Percentiles rank a stretch among this genome's conserved stretches.
These are phyloP conservation scores for Mythimna impura DNA, from an alignment of 2,888 invertebrate genomes.

Conservation along the genomic window DNA sequence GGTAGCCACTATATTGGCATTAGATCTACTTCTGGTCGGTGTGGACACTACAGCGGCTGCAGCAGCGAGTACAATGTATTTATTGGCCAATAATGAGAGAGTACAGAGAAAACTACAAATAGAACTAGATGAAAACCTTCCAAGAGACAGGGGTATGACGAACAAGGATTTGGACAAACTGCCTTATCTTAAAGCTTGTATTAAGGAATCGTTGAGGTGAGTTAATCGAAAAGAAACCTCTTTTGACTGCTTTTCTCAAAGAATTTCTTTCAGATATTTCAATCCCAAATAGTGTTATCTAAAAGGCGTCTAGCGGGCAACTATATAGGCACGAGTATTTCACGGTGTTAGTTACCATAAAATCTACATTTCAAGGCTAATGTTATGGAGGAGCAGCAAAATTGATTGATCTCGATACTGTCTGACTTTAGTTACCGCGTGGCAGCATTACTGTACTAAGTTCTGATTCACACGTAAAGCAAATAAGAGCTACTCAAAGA, in stretches of 20 bases:
- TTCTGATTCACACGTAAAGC: constrained; percentile 4
- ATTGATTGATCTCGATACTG: constrained; percentile 36
- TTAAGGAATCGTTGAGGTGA: constrained; percentile 94
- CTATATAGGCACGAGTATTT: constrained; percentile 69
- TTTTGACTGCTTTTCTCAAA: neutral
- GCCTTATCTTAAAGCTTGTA: constrained; percentile 93
- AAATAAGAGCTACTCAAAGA: constrained; percentile 14
- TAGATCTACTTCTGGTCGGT: constrained; percentile 95
- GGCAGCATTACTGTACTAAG: constrained; percentile 23
- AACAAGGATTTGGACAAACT: constrained; percentile 91
- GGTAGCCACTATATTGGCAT: constrained; percentile 92
- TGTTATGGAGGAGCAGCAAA: constrained; percentile 63
- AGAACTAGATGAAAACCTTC: constrained; percentile 91
- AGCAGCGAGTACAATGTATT: constrained; percentile 93
- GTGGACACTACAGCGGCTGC: constrained; percentile 96
- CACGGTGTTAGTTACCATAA: constrained; percentile 75
- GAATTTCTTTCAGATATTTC: constrained; percentile 5
- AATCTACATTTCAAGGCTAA: constrained; percentile 74
- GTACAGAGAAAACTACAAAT: constrained; percentile 92
- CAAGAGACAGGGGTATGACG: constrained; percentile 89
- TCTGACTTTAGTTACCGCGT: neutral
- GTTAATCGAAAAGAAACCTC: constrained; percentile 41
- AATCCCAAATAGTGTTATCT: constrained; percentile 38
- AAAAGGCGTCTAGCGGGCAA: constrained; percentile 35
- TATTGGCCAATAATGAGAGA: constrained; percentile 93